Percentiles rank a stretch among this genome's conserved stretches.
Evolutionary conservation across 2,888 invertebrate species (phyloP).

Genomic region (Leptarthrus brevirostris): DNA sequence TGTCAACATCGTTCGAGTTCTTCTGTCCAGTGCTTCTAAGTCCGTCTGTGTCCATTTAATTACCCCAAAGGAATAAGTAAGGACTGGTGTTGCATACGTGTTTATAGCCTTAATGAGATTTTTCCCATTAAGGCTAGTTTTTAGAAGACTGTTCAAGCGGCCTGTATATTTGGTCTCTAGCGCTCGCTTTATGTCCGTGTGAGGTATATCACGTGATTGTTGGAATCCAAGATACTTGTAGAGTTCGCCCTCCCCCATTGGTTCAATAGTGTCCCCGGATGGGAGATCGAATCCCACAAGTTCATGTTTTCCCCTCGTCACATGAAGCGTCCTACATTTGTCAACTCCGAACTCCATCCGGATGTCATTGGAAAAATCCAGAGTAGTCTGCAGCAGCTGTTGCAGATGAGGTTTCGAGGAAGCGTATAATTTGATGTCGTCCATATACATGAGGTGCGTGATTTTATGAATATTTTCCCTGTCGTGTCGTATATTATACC

Average conservation of each 20-base stretch:
- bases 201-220: neutral
- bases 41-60: neutral
- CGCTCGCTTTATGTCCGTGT: neutral
- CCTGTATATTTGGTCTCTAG: neutral
- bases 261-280: neutral
- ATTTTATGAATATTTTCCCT: neutral
- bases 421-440: slow-evolving; percentile 25
- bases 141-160: neutral
- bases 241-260: neutral
- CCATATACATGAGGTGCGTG: slow-evolving; percentile 13
- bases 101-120: neutral
- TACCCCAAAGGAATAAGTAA: neutral
- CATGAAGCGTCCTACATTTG: neutral
- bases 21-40: neutral
- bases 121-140: neutral
- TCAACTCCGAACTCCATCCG: slow-evolving; percentile 27
- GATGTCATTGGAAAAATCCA: slow-evolving; percentile 2
- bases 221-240: neutral
- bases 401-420: neutral
- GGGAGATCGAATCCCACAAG: neutral
- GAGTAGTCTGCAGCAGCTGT: neutral
- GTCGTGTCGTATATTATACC: neutral
- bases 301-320: neutral
- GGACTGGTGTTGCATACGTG: neutral
- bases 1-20: slow-evolving; percentile 1